These are phyloP conservation scores for Takifugu ocellatus DNA, from an alignment of 2,797 vertebrate genomes.

Conservation along the genomic window DNA sequence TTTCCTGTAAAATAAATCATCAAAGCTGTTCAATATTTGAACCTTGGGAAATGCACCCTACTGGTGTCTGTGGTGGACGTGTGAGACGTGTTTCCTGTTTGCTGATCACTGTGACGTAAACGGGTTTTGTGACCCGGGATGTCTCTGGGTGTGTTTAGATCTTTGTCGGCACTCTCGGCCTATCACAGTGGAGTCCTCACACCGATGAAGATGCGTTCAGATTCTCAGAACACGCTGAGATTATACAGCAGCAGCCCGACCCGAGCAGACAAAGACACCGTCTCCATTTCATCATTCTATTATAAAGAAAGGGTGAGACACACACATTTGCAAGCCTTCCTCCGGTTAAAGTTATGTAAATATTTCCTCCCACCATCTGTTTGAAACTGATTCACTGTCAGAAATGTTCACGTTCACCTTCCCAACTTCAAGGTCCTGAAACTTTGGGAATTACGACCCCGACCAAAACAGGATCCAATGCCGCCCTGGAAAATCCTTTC, in stretches of 20 bases:
- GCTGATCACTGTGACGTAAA: too few relatives aligned
- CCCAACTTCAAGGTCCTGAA: too few relatives aligned
- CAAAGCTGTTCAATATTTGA: neutral
- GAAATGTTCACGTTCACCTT: too few relatives aligned
- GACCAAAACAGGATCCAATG: too few relatives aligned
- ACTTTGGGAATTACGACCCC: too few relatives aligned
- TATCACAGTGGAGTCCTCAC: slow-evolving; percentile 94
- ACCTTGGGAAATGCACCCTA: too few relatives aligned
- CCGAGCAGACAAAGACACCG: slow-evolving; percentile 92
- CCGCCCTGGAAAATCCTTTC: too few relatives aligned
- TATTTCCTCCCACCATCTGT: too few relatives aligned
- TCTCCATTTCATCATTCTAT: slow-evolving; percentile 98
- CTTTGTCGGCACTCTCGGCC: slow-evolving; percentile 91
- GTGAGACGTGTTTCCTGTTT: too few relatives aligned
- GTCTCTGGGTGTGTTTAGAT: slow-evolving; percentile 70
- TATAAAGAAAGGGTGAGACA: slow-evolving; percentile 92
- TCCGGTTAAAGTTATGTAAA: neutral
- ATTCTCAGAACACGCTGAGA: slow-evolving; percentile 87
- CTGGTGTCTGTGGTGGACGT: neutral
- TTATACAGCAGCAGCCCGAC: slow-evolving; percentile 94
- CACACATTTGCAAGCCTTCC: slow-evolving; percentile 1
- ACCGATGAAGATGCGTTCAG: slow-evolving; percentile 95
- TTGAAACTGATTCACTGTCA: too few relatives aligned
- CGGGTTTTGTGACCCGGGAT: neutral
- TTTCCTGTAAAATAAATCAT: neutral